Evolutionary conservation across 2,113 vertebrate genomes (phyloP), one percentile per base, ranked within the genome.

Genomic region (Syngnathus scovelli): DNA sequence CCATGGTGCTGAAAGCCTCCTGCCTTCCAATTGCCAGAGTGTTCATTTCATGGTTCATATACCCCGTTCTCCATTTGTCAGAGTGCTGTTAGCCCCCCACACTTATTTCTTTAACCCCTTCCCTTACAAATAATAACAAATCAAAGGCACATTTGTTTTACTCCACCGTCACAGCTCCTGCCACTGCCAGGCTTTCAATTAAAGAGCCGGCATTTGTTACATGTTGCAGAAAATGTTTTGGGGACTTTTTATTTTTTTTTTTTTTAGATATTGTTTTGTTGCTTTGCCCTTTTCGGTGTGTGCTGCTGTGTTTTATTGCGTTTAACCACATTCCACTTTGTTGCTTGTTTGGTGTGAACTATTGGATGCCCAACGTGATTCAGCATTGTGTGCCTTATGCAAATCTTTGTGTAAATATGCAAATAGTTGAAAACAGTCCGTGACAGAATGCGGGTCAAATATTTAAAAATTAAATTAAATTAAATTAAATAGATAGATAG

Each of bases 21-120:
- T 88, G 86, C 90, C 82, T 90, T 90, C 90, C 87, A 89, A 88
- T 91, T 89, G 88, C 88, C 76, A 87, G 86, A 89, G 87, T 92
- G 90, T 92, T 92, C 89, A 92, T 92, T 92, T 92, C 91, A 92
- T 91, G 91, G 88, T 92, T 91, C 90, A 92, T 92, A 92, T 90
- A 92, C 82, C 83, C 84, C 69, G 86, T 88, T 91, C 88, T 88
- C 88, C 87, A 91, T 92, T 92, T 92, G 91, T 92, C 91, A 91
- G 88, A 85, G 73, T 84, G 86, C 90, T 84, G 89, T 92, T 92
- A 91, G 90, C 87, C 79, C 61, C 82, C 72, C 81, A 69, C 74
- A 66, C 88, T 87, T 90, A 89, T 92, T 91, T 91, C 87, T 89
- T 91, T 92, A 91, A 91, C 91, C 91, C 91, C 82, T 92, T 91